Evolutionary conservation across 37 sponge, comb jelly and placozoan species (phyloP).

Genomic region (Haliclona indistincta): DNA sequence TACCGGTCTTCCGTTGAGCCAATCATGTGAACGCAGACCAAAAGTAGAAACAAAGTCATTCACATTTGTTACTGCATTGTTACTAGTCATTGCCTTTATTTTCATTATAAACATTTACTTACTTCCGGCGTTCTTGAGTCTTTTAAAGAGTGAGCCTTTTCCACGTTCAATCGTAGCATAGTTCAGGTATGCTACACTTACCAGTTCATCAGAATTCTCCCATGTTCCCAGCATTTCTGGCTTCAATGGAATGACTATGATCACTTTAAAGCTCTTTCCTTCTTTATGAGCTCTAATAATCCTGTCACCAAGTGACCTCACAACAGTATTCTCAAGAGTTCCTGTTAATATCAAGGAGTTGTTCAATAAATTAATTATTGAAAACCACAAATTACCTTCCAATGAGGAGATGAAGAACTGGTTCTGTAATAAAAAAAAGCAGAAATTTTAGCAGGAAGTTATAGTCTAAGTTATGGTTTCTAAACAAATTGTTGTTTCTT

Average conservation of each 20-base stretch:
- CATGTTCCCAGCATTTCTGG: conserved; percentile 47
- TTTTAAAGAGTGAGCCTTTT: neutral
- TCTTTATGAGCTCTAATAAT: conserved; percentile 45
- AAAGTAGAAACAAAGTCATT: conserved; percentile 39
- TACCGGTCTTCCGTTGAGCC: conserved; percentile 32
- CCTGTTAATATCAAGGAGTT: too few relatives aligned
- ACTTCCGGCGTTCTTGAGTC: neutral
- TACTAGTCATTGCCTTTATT: too few relatives aligned
- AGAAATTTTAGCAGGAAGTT: neutral
- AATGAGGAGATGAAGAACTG: conserved; percentile 71
- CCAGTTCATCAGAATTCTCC: too few relatives aligned
- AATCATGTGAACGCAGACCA: conserved; percentile 58
- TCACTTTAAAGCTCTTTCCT: conserved; percentile 41
- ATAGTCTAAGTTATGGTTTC: neutral
- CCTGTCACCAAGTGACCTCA: conserved; percentile 30
- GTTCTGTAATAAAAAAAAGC: conserved; percentile 32
- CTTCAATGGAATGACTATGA: conserved; percentile 48
- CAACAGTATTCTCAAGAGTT: conserved; percentile 29
- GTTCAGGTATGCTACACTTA: neutral
- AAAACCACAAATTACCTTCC: too few relatives aligned
- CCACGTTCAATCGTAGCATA: neutral
- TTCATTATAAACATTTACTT: conserved; percentile 30
- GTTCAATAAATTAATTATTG: too few relatives aligned
- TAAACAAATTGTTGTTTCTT: too few relatives aligned
- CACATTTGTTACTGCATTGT: too few relatives aligned